These are phyloP conservation scores for Thalassophryne amazonica DNA, from an alignment of 2,797 vertebrate genomes.

Conservation along the genomic window DNA sequence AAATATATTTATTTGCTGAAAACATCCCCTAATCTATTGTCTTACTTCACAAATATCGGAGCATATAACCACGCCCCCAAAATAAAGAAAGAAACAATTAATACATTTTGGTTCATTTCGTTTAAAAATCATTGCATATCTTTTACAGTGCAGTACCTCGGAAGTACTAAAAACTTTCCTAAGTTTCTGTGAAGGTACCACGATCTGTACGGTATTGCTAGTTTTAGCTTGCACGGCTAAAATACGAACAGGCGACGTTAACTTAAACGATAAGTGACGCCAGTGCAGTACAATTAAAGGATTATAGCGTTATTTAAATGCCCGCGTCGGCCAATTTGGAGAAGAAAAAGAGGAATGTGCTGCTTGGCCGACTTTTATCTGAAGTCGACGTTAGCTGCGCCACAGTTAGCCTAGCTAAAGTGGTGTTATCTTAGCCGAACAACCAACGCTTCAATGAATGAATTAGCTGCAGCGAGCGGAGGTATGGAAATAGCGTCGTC, in stretches of 20 bases:
- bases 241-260: constrained; percentile 35
- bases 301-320: not conserved
- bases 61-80: no score
- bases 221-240: constrained; percentile 43
- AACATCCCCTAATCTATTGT: no score
- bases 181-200: constrained; percentile 36
- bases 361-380: constrained; percentile 3
- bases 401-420: constrained; percentile 39
- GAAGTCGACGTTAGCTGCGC: constrained; percentile 57
- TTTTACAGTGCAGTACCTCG: no score
- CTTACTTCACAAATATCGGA: no score
- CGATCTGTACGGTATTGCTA: constrained; percentile 44
- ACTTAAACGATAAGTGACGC: constrained; percentile 2
- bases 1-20: no score
- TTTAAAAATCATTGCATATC: no score
- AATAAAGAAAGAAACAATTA: no score
- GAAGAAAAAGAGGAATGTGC: not conserved
- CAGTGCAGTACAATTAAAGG: not conserved
- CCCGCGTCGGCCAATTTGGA: accelerated
- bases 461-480: constrained; percentile 19
- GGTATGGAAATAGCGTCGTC: constrained; percentile 6
- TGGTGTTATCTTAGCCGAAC: constrained; percentile 16
- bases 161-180: constrained; percentile 13
- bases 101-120: no score
- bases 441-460: constrained; percentile 54